phyloP scores from a whole-genome alignment of 1,140 invertebrate genomes.

The Babylonia areolata region DNA sequence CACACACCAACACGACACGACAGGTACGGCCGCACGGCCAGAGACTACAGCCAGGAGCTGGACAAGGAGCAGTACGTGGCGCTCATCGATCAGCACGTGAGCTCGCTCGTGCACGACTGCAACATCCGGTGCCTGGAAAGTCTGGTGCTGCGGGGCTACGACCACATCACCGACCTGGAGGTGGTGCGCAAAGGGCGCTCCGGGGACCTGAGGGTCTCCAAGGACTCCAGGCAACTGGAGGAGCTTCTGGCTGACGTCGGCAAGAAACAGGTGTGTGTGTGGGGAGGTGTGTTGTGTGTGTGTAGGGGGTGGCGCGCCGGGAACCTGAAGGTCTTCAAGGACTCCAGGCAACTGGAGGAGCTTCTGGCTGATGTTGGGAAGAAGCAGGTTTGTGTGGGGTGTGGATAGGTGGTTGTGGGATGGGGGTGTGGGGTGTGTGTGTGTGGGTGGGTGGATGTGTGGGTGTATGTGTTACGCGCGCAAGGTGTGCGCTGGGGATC shows the following conservation, averaged over 20 bases:
- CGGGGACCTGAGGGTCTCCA: constrained; percentile 18
- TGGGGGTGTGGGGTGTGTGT: too few relatives aligned
- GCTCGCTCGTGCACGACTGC: constrained; percentile 29
- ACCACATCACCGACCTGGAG: constrained; percentile 39
- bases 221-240: constrained; percentile 18
- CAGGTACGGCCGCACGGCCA: constrained; percentile 36
- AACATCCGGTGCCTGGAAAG: constrained; percentile 37
- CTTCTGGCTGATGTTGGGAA: constrained; percentile 1
- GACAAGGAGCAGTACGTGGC: constrained; percentile 8
- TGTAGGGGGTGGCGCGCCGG: too few relatives aligned
- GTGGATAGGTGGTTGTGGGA: too few relatives aligned
- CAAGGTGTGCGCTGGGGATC: constrained; percentile 3
- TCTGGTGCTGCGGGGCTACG: constrained; percentile 32
- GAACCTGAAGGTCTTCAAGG: constrained; percentile 24
- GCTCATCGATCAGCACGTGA: constrained; percentile 37
- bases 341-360: constrained; percentile 24
- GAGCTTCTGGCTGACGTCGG: neutral
- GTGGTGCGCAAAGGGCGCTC: neutral
- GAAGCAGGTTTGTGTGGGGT: too few relatives aligned
- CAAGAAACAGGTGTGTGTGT: constrained; percentile 32
- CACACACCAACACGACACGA: neutral
- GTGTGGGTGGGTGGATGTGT: too few relatives aligned
- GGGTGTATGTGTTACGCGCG: too few relatives aligned
- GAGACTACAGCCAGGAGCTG: constrained; percentile 25
- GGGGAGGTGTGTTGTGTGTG: too few relatives aligned